Conservation (phyloP, 1,140 invertebrate genomes). For the Caenorhabditis tropicalis region DNA sequence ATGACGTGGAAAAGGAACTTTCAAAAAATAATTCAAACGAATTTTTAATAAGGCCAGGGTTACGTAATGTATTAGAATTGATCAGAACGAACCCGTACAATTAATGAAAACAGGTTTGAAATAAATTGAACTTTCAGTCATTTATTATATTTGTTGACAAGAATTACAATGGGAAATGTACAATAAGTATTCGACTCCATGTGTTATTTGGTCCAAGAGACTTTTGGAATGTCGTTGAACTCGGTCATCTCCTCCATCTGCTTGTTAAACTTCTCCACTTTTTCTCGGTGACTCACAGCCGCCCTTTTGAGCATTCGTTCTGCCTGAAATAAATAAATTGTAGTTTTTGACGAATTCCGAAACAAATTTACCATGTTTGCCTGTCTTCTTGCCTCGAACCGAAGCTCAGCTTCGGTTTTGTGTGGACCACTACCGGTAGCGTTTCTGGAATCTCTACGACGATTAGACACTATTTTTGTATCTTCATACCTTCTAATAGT, state of each 20-base stretch:
- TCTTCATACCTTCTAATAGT: constrained; percentile 60
- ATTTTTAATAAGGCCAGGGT: no score
- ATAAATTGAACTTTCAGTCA: background rate
- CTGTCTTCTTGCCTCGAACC: constrained; percentile 65
- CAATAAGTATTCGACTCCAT: background rate
- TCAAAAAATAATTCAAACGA: no score
- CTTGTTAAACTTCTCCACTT: constrained; percentile 70
- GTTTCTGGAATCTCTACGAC: constrained; percentile 60
- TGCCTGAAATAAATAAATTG: constrained; percentile 48
- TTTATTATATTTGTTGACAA: background rate
- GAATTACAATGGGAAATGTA: background rate
- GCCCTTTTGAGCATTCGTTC: constrained; percentile 69
- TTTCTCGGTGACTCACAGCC: constrained; percentile 67
- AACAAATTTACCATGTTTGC: constrained; percentile 61
- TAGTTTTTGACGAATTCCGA: background rate
- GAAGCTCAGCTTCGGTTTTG: constrained; percentile 69
- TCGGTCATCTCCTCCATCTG: constrained; percentile 70
- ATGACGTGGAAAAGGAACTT: constrained; percentile 6
- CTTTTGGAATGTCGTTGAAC: constrained; percentile 72
- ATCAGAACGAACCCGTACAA: background rate
- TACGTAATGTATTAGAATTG: no score
- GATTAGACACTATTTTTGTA: background rate
- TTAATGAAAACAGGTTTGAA: background rate
- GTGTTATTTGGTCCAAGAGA: constrained; percentile 67
- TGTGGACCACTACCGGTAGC: constrained; percentile 49